Evolutionary conservation across 2,113 vertebrate species (phyloP), one percentile per base, ranked within the genome.

Genomic region (Xiphorhynchus elegans): DNA sequence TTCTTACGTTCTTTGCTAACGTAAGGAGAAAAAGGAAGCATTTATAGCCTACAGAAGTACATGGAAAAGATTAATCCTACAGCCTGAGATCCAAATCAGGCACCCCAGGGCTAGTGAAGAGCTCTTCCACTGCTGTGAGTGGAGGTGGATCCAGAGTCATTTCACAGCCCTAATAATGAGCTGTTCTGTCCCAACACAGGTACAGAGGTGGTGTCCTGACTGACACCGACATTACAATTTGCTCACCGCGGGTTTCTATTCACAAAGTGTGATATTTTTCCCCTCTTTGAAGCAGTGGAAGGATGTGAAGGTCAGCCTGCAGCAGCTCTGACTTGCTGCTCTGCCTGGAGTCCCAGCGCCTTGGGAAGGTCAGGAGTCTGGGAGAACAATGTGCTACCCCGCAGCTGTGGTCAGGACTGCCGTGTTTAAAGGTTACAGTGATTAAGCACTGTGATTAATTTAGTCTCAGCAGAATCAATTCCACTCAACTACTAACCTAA

Each of bases 401-500:
- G 64, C 92, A 95, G 97, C 96, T 95, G 93, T 96, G 96, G 96
- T 94, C 95, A 94, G 94, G 89, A 91, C 91, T 95, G 94, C 86
- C 85, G 2, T 93, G 90, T 93, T 97, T 97, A 98, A 98, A 98
- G 98, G 97, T 98, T 97, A 97, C 95, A 97, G 96, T 98, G 98
- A 99, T 99, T 99, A 98, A 98, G 98, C 95, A 95, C 96, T 95
- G 97, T 98, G 98, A 99, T 99, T 99, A 98, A 99, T 99, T 99
- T 98, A 98, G 98, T 98, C 98, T 97, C 97, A 97, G 96, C 89
- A 98, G 97, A 99, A 99, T 99, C 98, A 98, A 99, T 99, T 99
- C 97, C 97, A 98, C 98, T 99, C 98, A 98, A 98, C 97, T 97
- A 97, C 97, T 98, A 97, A 98, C 96, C 96, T 93, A 90, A 98